These are phyloP conservation scores for Theonella swinhoei DNA, from an alignment of 37 sponge, comb jelly and placozoan species.

Conservation along the genomic window DNA sequence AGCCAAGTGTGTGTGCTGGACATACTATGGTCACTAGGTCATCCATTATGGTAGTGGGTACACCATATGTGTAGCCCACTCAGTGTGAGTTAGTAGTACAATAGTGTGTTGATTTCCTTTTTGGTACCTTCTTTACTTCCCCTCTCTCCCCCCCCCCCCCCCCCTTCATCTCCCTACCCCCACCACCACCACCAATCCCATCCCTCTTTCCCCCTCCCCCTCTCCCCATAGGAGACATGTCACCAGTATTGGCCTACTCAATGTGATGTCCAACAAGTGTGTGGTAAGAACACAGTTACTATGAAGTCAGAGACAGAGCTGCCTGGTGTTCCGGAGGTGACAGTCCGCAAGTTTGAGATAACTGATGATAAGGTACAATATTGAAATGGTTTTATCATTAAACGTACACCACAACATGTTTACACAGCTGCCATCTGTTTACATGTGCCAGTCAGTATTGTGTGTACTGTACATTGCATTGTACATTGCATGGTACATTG, in stretches of 20 bases:
- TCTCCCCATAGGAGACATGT: slow-evolving; percentile 23
- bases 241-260: slow-evolving; percentile 55
- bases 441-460: no score
- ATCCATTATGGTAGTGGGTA: no score
- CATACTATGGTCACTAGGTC: no score
- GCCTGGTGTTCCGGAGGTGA: neutral
- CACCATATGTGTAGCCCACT: no score
- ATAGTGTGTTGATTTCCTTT: neutral
- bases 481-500: no score
- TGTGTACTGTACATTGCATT: no score
- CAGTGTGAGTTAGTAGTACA: neutral
- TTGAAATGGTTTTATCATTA: neutral
- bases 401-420: no score
- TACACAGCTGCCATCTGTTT: no score
- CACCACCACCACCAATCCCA: no score
- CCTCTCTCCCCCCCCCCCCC: neutral
- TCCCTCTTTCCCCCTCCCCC: neutral
- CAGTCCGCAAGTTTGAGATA: slow-evolving; percentile 41
- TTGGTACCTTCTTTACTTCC: neutral
- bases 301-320: slow-evolving; percentile 10
- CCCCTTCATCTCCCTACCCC: neutral
- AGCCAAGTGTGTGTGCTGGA: neutral
- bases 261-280: neutral
- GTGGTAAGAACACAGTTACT: slow-evolving; percentile 40
- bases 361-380: slow-evolving; percentile 55